These are phyloP conservation scores for Calephelis perditalis DNA, from an alignment of 2,888 invertebrate species.

Conservation along the genomic window DNA sequence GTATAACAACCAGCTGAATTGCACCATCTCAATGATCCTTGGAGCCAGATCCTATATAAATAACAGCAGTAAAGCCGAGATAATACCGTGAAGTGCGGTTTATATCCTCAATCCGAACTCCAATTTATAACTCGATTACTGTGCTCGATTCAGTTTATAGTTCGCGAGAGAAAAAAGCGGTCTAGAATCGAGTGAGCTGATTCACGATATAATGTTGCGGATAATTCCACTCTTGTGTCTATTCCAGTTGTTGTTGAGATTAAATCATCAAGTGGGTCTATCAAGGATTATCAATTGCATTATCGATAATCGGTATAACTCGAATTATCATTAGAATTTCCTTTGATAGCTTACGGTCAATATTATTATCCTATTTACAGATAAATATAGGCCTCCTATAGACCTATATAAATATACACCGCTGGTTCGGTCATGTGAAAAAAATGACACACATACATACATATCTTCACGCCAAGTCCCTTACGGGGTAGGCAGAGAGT, in stretches of 20 bases:
- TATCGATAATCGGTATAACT: too few relatives aligned
- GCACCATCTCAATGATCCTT: constrained; percentile 1
- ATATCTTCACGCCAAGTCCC: too few relatives aligned
- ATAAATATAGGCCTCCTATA: too few relatives aligned
- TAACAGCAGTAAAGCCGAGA: constrained; percentile 12
- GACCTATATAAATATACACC: too few relatives aligned
- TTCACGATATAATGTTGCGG: constrained; percentile 1
- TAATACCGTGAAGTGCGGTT: constrained; percentile 11
- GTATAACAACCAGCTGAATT: background rate
- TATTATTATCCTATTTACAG: too few relatives aligned
- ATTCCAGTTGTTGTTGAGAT: background rate
- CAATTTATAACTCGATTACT: constrained; percentile 11
- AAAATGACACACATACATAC: too few relatives aligned
- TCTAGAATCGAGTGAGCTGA: background rate
- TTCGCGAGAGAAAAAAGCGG: background rate
- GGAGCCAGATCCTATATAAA: constrained; percentile 7
- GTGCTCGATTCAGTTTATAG: constrained; percentile 6
- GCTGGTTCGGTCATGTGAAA: too few relatives aligned
- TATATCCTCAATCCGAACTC: constrained; percentile 5
- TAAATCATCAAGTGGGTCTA: background rate
- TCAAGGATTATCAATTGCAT: background rate
- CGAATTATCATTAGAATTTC: too few relatives aligned
- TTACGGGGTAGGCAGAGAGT: too few relatives aligned
- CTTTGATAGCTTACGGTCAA: too few relatives aligned
- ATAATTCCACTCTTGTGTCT: background rate